Evolutionary conservation across 2,888 invertebrate species (phyloP), one percentile per base, ranked within the genome.

Genomic region (Euzetes globulus): DNA sequence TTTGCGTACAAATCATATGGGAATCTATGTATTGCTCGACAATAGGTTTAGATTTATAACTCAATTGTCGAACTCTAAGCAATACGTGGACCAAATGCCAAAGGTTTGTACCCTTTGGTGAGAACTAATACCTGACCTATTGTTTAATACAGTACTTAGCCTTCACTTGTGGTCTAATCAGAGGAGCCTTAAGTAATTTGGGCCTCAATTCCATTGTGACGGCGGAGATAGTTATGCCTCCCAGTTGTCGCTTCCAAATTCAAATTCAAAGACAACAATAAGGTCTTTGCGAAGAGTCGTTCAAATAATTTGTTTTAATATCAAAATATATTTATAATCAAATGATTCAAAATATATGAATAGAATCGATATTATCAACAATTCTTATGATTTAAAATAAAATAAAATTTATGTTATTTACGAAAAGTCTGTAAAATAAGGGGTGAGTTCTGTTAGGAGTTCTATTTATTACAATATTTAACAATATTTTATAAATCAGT

Each of bases 11-110:
- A 99, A 99, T 84, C 97, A 99, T 83, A 85, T 97, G 84, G 98
- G 98, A 13, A 93, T 97, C 72, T 99, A 98, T 85, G 97, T 99
- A 13, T 85, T 99, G 25, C 95, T 97, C 83, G 98, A 99, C 82
- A 96, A 95, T 84, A 88, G 90, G 75, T 98, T 99, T 83, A 87
- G 93, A 75, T 92, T 97, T 80, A 85, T 99, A 7, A 89, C 90
- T 13, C 91, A 90, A 80, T 89, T 99, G 79, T 92, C 94, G 2
- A 89, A 88, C 79, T 90, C 91, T 5, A 89, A 91, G 80, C 96
- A 98, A 81, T 96, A 94, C 83, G 85, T 97, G 78, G 93, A 94
- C 81, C 63, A 75, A n/a, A 76, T 77, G 73, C 74, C 72, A 15
- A 76, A 73, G 71, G 74, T 74, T 70, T 58, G 29, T 22, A 25